Base-by-base conservation (phyloP, 2,888 invertebrate genomes). In the Drosophila ustulata region DNA sequence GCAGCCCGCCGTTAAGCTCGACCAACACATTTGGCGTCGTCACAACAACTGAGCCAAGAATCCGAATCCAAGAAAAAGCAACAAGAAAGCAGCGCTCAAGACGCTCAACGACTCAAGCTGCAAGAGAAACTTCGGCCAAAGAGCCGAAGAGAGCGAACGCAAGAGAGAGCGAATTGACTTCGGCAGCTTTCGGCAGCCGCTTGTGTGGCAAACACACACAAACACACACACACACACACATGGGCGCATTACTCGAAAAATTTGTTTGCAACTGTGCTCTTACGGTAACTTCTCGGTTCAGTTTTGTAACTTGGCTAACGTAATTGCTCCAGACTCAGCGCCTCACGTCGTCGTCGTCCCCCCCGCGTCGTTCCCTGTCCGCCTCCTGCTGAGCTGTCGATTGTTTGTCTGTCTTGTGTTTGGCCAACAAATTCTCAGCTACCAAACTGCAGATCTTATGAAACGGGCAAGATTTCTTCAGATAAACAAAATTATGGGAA, bases 11-110 rank as follows among this genome's bases (percentile, higher is more conserved):
- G 64, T 18, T 50, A 65, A 72, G 55, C 58, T 53, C 66, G 68
- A 82, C 82, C 82, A 82, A 67, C 80, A 80, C 71, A 59, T 75
- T 78, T 75, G 75, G 65, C 80, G 71, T 83, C 87, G 75, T 78
- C 61, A 65, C 73, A 55, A 66, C 63, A 78, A 78, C 75, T 78
- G 66, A 78, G 41, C 11, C 55, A 53, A 56, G 57, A 63, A 63
- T 57, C 43, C 13, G 39, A 37, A 37, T 4, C 37, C 11, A 37
- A 11, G 11, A 58, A 37, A 43, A 45, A 63, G 51, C 71, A 61
- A 64, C 50, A 69, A 59, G 62, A 69, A 69, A 65, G 68, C 28
- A 18, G 26, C 61, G 45, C 59, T 64, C 56, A 59, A 64, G 18
- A 18, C 18, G 18, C 18, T 2, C 41, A 28, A 26, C 26, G 45